phyloP scores from a whole-genome alignment of 2,888 invertebrate species.

The Bedellia somnulentella region DNA sequence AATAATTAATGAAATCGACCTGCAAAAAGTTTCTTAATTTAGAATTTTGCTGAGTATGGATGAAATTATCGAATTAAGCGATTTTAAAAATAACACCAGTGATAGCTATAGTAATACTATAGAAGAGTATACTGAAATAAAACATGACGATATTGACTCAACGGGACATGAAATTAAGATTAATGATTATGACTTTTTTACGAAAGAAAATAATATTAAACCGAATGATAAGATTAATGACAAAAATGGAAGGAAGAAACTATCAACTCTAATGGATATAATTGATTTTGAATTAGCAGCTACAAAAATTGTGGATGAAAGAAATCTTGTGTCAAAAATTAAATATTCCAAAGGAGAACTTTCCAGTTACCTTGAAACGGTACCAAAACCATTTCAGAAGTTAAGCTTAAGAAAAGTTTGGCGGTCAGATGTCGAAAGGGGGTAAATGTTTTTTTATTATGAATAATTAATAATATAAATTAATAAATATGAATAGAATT shows the following conservation, averaged over 20 bases:
- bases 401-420: constrained; percentile 13
- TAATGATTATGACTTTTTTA: constrained; percentile 34
- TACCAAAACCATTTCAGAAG: constrained; percentile 12
- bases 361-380: constrained; percentile 18
- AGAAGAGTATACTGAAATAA: constrained; percentile 42
- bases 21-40: background rate
- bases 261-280: constrained; percentile 29
- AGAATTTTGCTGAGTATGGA: too few species aligned
- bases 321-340: constrained; percentile 22
- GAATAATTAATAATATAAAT: too few species aligned
- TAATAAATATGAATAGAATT: too few species aligned
- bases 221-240: constrained; percentile 19
- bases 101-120: constrained; percentile 20
- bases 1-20: constrained; percentile 1
- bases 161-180: constrained; percentile 13
- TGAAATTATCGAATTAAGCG: constrained; percentile 29
- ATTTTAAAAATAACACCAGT: constrained; percentile 15
- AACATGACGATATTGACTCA: constrained; percentile 18
- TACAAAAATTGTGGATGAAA: constrained; percentile 18
- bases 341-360: constrained; percentile 15
- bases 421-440: constrained; percentile 21
- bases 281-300: constrained; percentile 30
- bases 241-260: constrained; percentile 24
- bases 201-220: constrained; percentile 21
- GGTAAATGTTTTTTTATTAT: too few species aligned